Conservation (phyloP, 2,797 vertebrate genomes). For the Epinephelus malabaricus region DNA sequence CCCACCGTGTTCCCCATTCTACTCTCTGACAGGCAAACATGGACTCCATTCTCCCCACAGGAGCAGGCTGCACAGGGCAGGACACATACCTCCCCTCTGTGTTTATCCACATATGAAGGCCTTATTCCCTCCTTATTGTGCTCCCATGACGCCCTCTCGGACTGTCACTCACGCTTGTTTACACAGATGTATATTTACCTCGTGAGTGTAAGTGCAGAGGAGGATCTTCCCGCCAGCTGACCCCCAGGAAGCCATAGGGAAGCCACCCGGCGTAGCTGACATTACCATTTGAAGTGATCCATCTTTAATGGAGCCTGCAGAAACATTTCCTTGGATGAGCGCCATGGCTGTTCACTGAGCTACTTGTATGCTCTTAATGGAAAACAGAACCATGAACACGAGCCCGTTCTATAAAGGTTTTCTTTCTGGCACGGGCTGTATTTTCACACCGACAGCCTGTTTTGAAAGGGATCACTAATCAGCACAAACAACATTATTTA, state of each 20-base stretch:
- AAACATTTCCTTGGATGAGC: conserved; percentile 68
- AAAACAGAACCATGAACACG: conserved; percentile 71
- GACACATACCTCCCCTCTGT: conserved; percentile 40
- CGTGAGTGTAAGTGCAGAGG: conserved; percentile 60
- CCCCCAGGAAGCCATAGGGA: conserved; percentile 61
- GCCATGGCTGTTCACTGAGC: conserved; percentile 72
- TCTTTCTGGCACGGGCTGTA: conserved; percentile 37
- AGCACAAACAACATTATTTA: conserved; percentile 36
- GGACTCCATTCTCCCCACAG: conserved; percentile 52
- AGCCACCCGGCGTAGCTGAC: conserved; percentile 66
- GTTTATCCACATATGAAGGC: conserved; percentile 67
- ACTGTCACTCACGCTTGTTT: conserved; percentile 80
- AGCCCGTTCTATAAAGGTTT: conserved; percentile 51
- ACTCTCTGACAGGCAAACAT: conserved; percentile 71
- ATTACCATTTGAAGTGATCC: conserved; percentile 77
- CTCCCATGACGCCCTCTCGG: conserved; percentile 49
- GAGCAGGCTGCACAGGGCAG: conserved; percentile 39
- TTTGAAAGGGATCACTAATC: conserved; percentile 40
- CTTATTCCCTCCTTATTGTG: conserved; percentile 52
- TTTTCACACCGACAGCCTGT: conserved; percentile 54
- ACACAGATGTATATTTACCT: conserved; percentile 84
- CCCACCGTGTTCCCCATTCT: conserved; percentile 71
- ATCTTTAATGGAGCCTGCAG: conserved; percentile 77
- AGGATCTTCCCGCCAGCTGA: conserved; percentile 67
- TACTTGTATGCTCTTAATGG: conserved; percentile 77